Conservation (phyloP, 2,888 invertebrate genomes). For the Candidula unifasciata region DNA sequence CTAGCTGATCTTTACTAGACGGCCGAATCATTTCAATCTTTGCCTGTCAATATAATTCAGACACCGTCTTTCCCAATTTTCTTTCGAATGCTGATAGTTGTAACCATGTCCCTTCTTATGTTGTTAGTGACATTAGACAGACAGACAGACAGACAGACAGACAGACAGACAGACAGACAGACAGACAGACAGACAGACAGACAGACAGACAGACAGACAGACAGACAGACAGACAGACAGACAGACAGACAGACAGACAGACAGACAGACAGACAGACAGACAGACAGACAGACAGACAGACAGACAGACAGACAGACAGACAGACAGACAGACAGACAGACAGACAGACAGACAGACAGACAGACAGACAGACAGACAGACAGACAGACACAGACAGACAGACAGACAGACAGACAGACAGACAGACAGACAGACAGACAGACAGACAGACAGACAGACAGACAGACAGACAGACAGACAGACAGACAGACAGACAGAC, state of each 20-base stretch:
- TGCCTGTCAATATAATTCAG: too few species aligned
- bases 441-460: neutral
- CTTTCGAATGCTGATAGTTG: neutral
- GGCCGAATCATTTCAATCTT: too few species aligned
- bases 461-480: too few species aligned
- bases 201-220: slow-evolving; percentile 17
- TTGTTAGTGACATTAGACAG: too few species aligned
- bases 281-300: slow-evolving; percentile 3
- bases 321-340: slow-evolving; percentile 1
- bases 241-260: neutral
- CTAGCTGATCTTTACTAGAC: too few species aligned
- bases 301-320: slow-evolving; percentile 21
- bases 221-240: neutral
- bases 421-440: neutral
- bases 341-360: slow-evolving; percentile 6
- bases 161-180: neutral
- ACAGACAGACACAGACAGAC: neutral
- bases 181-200: slow-evolving; percentile 19
- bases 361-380: slow-evolving; percentile 8
- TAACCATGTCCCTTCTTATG: too few species aligned
- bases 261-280: too few species aligned
- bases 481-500: slow-evolving; percentile 22
- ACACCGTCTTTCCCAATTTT: neutral
- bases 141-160: neutral
- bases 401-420: too few species aligned